Base-by-base conservation (phyloP, 2,797 vertebrate species). In the Nannoperca australis region DNA sequence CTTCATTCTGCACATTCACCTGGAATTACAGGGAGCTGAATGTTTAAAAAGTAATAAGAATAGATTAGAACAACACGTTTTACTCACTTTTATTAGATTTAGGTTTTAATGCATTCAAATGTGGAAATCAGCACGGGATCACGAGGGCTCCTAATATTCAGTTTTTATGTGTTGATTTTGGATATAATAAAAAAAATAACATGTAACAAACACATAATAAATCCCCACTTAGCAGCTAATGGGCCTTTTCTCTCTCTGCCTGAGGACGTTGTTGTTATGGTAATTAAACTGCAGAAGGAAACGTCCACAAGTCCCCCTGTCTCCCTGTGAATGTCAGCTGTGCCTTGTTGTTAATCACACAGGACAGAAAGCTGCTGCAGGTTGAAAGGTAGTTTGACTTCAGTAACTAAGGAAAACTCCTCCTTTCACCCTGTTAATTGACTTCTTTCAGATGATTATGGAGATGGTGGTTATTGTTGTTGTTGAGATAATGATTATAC, bases 401-500 rank as follows among this genome's bases (percentile, higher is more conserved):
- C 2, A 59, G 22, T 20, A 40, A 42, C 47, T 12, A 8, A 38
- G 56, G 14, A 42, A n/a, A 65, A 15, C 70, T 67, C 58, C 71
- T 40, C 13, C 34, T 54, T 49, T 45, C 17, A 8, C 13, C 20
- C 22, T 27, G 12, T 13, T 38, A 51, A 68, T 58, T 10, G 22
- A 12, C 51, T 17, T 3, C 51, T 63, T 63, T 75, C 44, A 17
- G 36, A 0, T 72, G 64, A 79, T 76, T 58, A 73, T 59, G 69
- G 60, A 79, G 32, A 73, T 13, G 53, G 51, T 70, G 62, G 70
- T 32, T 2, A 38, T 62, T 58, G 30, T 24, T 9, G 56, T 51
- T 53, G 30, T 24, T 9, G 56, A 47, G 76, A 9, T 73, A 73
- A 73, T 69, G 38, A 64, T 56, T 42, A 74, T 18, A 49, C 62